phyloP scores from a whole-genome alignment of 2,888 invertebrate genomes.

The Lasioglossum vierecki region DNA sequence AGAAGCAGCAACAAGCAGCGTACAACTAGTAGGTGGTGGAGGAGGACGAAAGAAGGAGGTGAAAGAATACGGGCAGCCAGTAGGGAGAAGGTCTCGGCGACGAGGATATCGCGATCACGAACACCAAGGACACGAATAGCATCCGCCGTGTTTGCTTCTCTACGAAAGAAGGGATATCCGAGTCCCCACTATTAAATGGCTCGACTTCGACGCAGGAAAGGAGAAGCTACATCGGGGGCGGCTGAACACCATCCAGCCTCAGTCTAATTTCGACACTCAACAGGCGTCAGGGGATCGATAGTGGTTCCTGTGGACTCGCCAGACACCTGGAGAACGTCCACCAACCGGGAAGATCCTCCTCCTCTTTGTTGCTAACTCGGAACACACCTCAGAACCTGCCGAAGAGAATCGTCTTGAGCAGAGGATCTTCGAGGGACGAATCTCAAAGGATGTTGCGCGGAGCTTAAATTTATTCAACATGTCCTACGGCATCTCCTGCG shows the following conservation, averaged over 20 bases:
- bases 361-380: background rate
- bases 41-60: constrained; percentile 31
- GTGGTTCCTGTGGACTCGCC: background rate
- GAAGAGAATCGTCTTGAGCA: no score
- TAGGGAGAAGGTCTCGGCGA: constrained; percentile 35
- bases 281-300: constrained; percentile 46
- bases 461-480: no score
- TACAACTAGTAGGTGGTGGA: constrained; percentile 3
- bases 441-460: background rate
- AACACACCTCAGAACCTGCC: background rate
- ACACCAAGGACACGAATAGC: constrained; percentile 62
- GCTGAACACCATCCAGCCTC: constrained; percentile 75
- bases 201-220: constrained; percentile 55
- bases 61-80: constrained; percentile 40
- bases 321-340: background rate
- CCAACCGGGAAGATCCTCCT: background rate
- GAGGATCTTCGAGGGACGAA: background rate
- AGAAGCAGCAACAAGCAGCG: background rate
- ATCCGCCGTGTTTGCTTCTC: constrained; percentile 30
- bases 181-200: constrained; percentile 73
- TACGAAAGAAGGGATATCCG: constrained; percentile 69
- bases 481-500: background rate
- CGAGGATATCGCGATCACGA: constrained; percentile 57
- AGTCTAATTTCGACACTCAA: constrained; percentile 80
- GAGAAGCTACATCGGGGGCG: constrained; percentile 71